Evolutionary conservation across 2,888 invertebrate species (phyloP).

Genomic region (Acanthosepion esculentum): DNA sequence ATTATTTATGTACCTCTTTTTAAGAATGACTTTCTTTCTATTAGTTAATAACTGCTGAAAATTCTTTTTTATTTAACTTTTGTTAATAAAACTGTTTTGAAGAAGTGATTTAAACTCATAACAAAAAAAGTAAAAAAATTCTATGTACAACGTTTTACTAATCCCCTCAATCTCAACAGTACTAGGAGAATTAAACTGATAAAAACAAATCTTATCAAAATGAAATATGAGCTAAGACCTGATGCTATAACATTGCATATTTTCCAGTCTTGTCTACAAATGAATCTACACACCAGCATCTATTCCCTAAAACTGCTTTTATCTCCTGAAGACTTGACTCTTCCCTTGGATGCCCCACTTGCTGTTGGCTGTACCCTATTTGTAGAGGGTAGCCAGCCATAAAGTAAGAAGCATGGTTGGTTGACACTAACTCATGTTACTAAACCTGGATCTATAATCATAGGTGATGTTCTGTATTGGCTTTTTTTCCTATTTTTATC

Average conservation of each 20-base stretch:
- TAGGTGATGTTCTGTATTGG: background rate
- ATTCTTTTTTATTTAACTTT: too few relatives aligned
- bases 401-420: background rate
- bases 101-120: too few relatives aligned
- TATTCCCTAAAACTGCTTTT: background rate
- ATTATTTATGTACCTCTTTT: too few relatives aligned
- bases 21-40: too few relatives aligned
- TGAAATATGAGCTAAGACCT: slow-evolving; percentile 3
- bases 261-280: background rate
- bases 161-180: background rate
- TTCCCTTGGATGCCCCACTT: background rate
- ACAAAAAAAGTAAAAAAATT: too few relatives aligned
- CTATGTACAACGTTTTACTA: too few relatives aligned
- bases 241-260: background rate
- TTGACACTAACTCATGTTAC: background rate
- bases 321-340: background rate
- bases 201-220: background rate
- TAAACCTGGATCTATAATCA: background rate
- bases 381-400: background rate
- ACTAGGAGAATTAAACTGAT: background rate
- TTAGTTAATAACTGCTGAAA: too few relatives aligned
- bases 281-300: background rate
- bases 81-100: too few relatives aligned
- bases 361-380: background rate
- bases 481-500: background rate